Evolutionary conservation across 1,140 invertebrate species (phyloP).

Genomic region (Drosophila ananassae): DNA sequence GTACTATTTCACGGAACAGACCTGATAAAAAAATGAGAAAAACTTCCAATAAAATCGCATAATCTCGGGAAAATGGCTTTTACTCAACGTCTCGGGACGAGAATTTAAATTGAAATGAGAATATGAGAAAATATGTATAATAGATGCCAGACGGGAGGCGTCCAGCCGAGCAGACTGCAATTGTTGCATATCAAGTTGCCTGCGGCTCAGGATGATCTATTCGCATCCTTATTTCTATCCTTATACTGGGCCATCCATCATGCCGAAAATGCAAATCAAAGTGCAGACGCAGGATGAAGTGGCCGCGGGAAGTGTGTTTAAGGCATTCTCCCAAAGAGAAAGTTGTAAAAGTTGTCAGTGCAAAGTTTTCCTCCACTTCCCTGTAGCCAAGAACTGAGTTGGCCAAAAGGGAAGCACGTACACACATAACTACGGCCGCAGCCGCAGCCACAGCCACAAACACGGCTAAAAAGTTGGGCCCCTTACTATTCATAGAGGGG

Average conservation of each 20-base stretch:
- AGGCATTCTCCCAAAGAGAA: slow-evolving; percentile 49
- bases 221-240: not conserved
- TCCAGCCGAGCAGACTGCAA: slow-evolving; percentile 19
- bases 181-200: slow-evolving; percentile 44
- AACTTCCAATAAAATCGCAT: not conserved
- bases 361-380: slow-evolving; percentile 42
- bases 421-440: not conserved
- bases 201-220: slow-evolving; percentile 9
- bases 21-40: not conserved
- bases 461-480: slow-evolving; percentile 28
- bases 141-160: slow-evolving; percentile 9
- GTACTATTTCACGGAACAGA: not conserved
- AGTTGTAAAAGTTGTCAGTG: slow-evolving; percentile 54
- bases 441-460: not conserved
- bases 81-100: not conserved
- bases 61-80: not conserved
- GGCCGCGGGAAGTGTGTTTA: slow-evolving; percentile 1
- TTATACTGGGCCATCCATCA: slow-evolving; percentile 37
- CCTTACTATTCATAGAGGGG: slow-evolving; percentile 33
- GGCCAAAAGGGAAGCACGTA: slow-evolving; percentile 43
- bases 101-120: slow-evolving; percentile 19
- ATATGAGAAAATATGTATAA: slow-evolving; percentile 12
- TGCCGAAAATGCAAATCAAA: slow-evolving; percentile 62
- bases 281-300: slow-evolving; percentile 18
- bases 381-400: slow-evolving; percentile 46